Percentiles rank a stretch among this genome's conserved stretches.
Evolutionary conservation across 2,888 invertebrate genomes (phyloP).

Genomic region (Tipula confusa): DNA sequence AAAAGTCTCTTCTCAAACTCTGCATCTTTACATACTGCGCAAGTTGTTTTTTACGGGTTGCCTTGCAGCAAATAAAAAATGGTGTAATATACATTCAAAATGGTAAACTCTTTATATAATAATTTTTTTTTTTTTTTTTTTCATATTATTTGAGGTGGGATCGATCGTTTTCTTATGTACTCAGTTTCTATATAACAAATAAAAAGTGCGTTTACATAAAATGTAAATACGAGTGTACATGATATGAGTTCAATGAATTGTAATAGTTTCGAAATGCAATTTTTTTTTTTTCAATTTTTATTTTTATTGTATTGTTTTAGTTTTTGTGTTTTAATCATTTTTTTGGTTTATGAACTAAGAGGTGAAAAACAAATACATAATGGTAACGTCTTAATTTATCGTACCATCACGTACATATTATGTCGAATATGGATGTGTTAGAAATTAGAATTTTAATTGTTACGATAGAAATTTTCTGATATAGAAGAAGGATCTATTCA

Average conservation of each 20-base stretch:
- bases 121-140: neutral
- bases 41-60: too few relatives aligned
- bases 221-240: neutral
- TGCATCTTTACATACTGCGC: too few relatives aligned
- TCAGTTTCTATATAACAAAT: neutral
- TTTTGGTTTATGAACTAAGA: neutral
- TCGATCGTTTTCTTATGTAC: neutral
- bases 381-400: neutral
- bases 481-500: too few relatives aligned
- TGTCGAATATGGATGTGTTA: neutral
- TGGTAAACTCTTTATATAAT: too few relatives aligned
- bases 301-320: neutral
- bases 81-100: too few relatives aligned
- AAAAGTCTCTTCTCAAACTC: too few relatives aligned
- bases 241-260: neutral
- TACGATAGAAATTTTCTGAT: too few relatives aligned
- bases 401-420: neutral
- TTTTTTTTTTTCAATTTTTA: too few relatives aligned
- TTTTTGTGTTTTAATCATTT: neutral
- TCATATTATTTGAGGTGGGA: neutral
- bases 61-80: too few relatives aligned
- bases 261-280: neutral
- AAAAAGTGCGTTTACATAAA: slow-evolving; percentile 5
- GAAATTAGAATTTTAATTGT: too few relatives aligned
- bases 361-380: neutral